Conservation (phyloP, 2,888 invertebrate genomes). For the Gymnosoma rotundatum region DNA sequence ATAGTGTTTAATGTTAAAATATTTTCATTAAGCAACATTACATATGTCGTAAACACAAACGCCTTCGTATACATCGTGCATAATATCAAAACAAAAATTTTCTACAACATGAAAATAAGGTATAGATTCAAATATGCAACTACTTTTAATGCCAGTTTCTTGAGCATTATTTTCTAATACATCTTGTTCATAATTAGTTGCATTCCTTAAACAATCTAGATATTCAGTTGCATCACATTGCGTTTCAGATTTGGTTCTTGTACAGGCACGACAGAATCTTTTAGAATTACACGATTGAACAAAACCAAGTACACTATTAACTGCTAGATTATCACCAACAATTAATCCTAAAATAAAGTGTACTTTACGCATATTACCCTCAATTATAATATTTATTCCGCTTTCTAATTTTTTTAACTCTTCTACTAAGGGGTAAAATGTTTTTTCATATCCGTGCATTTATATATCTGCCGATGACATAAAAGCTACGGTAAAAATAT, state of each 20-base stretch:
- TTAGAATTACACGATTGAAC: slow-evolving; percentile 70
- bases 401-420: slow-evolving; percentile 68
- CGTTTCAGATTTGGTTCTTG: slow-evolving; percentile 65
- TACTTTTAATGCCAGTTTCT: slow-evolving; percentile 70
- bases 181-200: slow-evolving; percentile 63
- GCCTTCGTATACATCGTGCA: slow-evolving; percentile 69
- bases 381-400: slow-evolving; percentile 50
- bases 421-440: slow-evolving; percentile 66
- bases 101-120: slow-evolving; percentile 67
- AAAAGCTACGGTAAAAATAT: slow-evolving; percentile 68
- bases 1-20: slow-evolving; percentile 50
- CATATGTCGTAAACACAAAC: slow-evolving; percentile 65
- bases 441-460: slow-evolving; percentile 61
- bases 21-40: slow-evolving; percentile 62
- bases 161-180: slow-evolving; percentile 61
- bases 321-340: slow-evolving; percentile 64
- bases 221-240: slow-evolving; percentile 59
- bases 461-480: slow-evolving; percentile 64
- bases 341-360: slow-evolving; percentile 71
- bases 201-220: slow-evolving; percentile 60
- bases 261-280: slow-evolving; percentile 70
- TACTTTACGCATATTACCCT: slow-evolving; percentile 18
- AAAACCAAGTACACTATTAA: slow-evolving; percentile 66
- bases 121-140: slow-evolving; percentile 64
- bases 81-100: slow-evolving; percentile 69